Base-by-base conservation (phyloP, 1,140 invertebrate genomes). In the Drosophila teissieri region DNA sequence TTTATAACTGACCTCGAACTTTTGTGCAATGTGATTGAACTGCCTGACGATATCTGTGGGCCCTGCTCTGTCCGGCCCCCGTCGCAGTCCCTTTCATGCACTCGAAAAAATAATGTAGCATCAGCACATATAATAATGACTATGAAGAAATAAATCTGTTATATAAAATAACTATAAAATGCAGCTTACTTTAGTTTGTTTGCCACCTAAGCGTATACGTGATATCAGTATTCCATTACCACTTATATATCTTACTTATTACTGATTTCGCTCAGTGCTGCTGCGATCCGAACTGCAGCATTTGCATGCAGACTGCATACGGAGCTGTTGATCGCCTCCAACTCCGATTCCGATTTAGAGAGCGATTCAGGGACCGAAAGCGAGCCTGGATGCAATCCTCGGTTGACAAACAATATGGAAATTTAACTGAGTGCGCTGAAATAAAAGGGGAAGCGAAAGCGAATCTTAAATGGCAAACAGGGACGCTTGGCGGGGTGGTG, bases 1-100 rank as follows among this genome's bases (percentile, higher is more conserved):
- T 83, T 80, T 83, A 88, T 86, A 91, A 90, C 88, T 90, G 88
- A 90, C 88, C 88, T 90, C 88, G 88, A 90, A 90, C 88, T 90
- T 88, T 90, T 90, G 88, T 90, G 88, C 89, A 90, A 90, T 86
- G 88, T 90, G 88, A 90, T 90, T 90, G 88, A 90, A 64, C 73
- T 52, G 55, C 73, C 73, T 69, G 78, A 57, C 84, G 84, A 89
- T 88, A 88, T 88, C 80, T 88, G 76, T 69, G 72, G 67, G 63
- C 54, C 76, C 64, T 49, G 70, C 65, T 27, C 34, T 54, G 58
- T 45, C 78, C 52, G 49, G 51, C 39, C 44, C 56, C 46, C 31
- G 39, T 31, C 55, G 39, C 60, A 22, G 37, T 24, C 36, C 48
- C 19, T 27, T 54, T 63, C 19, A 36, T 27, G 55, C 55, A 64